Evolutionary conservation across 35 echinoderm and acorn worm genomes (phyloP).

Genomic region (Holothuria glaberrima): DNA sequence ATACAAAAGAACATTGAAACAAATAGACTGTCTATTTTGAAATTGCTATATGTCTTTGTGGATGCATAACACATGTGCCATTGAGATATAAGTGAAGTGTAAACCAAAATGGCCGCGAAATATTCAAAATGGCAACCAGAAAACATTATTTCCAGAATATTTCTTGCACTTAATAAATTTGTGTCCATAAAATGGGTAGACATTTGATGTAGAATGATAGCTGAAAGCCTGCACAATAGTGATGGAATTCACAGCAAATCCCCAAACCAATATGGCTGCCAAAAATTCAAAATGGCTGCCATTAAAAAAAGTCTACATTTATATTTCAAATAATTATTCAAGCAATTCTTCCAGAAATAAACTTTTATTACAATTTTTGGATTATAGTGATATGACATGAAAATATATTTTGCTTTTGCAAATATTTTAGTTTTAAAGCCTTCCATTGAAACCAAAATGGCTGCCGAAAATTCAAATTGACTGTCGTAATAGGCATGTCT

Average conservation of each 20-base stretch:
- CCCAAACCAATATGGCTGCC: too few relatives aligned
- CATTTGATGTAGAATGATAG: not conserved
- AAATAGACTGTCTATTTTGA: not conserved
- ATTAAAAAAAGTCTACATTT: too few relatives aligned
- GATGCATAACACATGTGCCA: conserved; percentile 6
- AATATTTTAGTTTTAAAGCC: too few relatives aligned
- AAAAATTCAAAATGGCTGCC: too few relatives aligned
- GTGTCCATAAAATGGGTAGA: not conserved
- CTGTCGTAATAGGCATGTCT: too few relatives aligned
- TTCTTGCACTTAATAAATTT: not conserved
- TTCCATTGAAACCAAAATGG: too few relatives aligned
- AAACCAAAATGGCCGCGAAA: not conserved
- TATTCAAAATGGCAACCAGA: not conserved
- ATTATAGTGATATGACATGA: too few relatives aligned
- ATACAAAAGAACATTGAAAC: conserved; percentile 14
- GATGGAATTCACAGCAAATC: not conserved
- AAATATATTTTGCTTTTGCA: too few relatives aligned
- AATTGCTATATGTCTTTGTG: not conserved
- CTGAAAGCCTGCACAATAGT: conserved; percentile 11
- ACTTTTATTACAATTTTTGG: too few relatives aligned
- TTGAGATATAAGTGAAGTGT: conserved; percentile 7
- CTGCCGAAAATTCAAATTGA: too few relatives aligned
- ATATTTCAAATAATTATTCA: too few relatives aligned
- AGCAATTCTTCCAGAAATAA: too few relatives aligned
- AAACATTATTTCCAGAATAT: not conserved